Evolutionary conservation across 2,888 invertebrate genomes (phyloP).

Genomic region (Alitta virens): DNA sequence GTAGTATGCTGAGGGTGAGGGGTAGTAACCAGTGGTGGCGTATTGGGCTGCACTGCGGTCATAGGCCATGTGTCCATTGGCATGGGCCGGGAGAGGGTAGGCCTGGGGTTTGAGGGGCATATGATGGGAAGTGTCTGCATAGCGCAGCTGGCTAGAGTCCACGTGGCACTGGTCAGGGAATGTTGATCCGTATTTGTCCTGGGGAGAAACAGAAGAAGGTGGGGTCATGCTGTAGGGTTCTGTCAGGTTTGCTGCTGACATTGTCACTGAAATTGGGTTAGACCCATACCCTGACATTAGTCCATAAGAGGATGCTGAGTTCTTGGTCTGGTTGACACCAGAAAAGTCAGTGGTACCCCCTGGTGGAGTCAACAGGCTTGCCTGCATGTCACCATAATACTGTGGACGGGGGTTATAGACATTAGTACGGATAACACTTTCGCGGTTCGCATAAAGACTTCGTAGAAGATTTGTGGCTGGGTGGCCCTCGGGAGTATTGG

Average conservation of each 20-base stretch:
- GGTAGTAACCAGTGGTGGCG: slow-evolving; percentile 15
- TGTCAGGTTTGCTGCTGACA: slow-evolving; percentile 20
- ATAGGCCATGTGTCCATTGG: slow-evolving; percentile 7
- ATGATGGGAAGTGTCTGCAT: slow-evolving; percentile 7
- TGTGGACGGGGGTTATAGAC: slow-evolving; percentile 41
- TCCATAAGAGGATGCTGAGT: slow-evolving; percentile 17
- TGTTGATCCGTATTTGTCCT: slow-evolving; percentile 66
- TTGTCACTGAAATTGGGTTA: slow-evolving; percentile 23
- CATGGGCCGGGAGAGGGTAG: slow-evolving; percentile 28
- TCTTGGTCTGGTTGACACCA: slow-evolving; percentile 16
- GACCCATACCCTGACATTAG: slow-evolving; percentile 21
- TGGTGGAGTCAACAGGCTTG: slow-evolving; percentile 84
- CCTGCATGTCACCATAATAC: slow-evolving; percentile 54
- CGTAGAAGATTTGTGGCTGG: slow-evolving; percentile 86
- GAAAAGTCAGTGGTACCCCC: slow-evolving; percentile 64
- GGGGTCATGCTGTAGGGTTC: slow-evolving; percentile 81
- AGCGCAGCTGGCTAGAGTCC: slow-evolving; percentile 14
- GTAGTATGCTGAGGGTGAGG: slow-evolving; percentile 15
- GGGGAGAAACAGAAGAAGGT: slow-evolving; percentile 92
- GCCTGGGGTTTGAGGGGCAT: slow-evolving; percentile 32
- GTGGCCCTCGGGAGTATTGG: slow-evolving; percentile 59
- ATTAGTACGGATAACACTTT: slow-evolving; percentile 85
- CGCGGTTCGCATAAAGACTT: slow-evolving; percentile 88
- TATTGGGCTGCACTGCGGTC: slow-evolving; percentile 13
- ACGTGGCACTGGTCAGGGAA: slow-evolving; percentile 26